Conservation (phyloP, 1,140 invertebrate species). For the Monomorium pharaonis region DNA sequence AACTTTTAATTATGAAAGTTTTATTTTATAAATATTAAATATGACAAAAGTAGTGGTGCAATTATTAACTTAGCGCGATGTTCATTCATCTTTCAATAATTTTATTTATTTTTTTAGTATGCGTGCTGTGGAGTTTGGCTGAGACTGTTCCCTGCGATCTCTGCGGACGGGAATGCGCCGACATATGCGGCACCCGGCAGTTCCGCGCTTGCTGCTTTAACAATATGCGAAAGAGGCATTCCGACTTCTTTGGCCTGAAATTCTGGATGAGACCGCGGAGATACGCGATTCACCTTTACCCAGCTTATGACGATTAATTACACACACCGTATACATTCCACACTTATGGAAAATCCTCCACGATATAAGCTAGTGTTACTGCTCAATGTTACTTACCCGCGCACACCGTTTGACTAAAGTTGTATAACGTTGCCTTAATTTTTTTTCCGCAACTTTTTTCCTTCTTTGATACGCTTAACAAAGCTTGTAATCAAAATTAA, state of each 20-base stretch:
- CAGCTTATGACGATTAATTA: slow-evolving; percentile 62
- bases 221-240: slow-evolving; percentile 85
- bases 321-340: neutral
- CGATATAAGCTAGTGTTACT: slow-evolving; percentile 16
- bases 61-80: neutral
- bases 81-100: neutral
- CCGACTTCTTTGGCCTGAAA: slow-evolving; percentile 60
- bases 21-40: neutral
- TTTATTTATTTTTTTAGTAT: slow-evolving; percentile 66
- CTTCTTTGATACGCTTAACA: neutral
- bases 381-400: slow-evolving; percentile 27
- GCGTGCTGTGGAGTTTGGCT: slow-evolving; percentile 74
- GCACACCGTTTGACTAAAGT: neutral
- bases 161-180: slow-evolving; percentile 86
- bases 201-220: slow-evolving; percentile 88
- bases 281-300: slow-evolving; percentile 58
- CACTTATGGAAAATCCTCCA: neutral
- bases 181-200: slow-evolving; percentile 86
- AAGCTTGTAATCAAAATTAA: slow-evolving; percentile 17
- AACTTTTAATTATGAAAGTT: too few species aligned
- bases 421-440: neutral
- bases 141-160: slow-evolving; percentile 85
- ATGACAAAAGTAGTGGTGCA: neutral
- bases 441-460: neutral
- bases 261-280: slow-evolving; percentile 69